Conservation (phyloP, 2,113 vertebrate species). For the Rattus rattus region DNA sequence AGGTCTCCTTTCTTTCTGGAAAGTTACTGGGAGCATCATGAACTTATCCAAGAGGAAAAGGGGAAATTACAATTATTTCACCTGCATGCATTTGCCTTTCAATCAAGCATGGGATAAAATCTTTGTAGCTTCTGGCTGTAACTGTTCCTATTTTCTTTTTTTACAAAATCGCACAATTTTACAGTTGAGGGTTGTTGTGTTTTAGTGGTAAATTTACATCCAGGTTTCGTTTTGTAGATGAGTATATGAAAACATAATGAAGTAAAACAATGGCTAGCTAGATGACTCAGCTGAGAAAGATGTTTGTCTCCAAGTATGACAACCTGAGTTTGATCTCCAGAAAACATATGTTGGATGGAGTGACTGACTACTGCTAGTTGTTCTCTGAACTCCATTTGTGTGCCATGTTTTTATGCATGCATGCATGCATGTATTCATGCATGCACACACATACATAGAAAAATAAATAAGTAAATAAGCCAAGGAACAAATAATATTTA, state of each 20-base stretch:
- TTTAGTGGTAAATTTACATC: background rate
- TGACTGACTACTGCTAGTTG: background rate
- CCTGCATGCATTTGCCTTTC: constrained; percentile 59
- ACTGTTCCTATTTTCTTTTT: background rate
- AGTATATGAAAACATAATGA: constrained; percentile 5
- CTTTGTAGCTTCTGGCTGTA: constrained; percentile 7
- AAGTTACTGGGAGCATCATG: constrained; percentile 65
- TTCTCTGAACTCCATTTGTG: background rate
- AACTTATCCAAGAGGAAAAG: constrained; percentile 70
- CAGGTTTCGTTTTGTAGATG: constrained; percentile 2
- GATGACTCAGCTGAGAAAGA: background rate
- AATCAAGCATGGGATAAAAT: constrained; percentile 45
- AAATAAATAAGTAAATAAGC: background rate
- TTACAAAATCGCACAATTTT: constrained; percentile 30
- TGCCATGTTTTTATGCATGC: background rate
- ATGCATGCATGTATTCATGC: no score
- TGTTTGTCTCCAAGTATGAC: background rate
- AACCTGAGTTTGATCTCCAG: background rate
- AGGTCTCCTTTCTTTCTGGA: constrained; percentile 61
- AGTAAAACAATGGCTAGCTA: background rate
- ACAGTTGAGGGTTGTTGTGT: background rate
- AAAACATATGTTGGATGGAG: background rate
- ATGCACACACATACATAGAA: background rate
- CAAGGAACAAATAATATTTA: background rate
- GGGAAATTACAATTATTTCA: constrained; percentile 76